These are phyloP conservation scores for Rhagophthalmus giganteus DNA, from an alignment of 2,888 invertebrate species.

Conservation along the genomic window DNA sequence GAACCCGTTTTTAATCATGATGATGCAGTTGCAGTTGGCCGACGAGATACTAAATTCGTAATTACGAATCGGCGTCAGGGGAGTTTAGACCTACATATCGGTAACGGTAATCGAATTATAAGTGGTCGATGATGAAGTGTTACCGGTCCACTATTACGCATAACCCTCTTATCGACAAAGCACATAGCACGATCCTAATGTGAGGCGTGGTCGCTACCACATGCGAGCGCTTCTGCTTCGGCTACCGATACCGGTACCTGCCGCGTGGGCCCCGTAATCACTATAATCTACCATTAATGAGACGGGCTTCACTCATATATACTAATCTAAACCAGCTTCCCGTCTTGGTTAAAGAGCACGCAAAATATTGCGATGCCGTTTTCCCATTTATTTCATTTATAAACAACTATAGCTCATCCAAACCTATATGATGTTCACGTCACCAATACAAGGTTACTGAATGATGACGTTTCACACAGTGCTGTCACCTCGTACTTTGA, in stretches of 20 bases:
- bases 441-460: too few species aligned
- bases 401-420: too few species aligned
- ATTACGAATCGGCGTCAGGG: too few species aligned
- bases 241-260: constrained; percentile 34
- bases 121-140: constrained; percentile 6
- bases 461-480: too few species aligned
- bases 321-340: constrained; percentile 37
- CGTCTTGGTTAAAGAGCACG: constrained; percentile 22
- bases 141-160: constrained; percentile 18
- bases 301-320: constrained; percentile 47
- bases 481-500: too few species aligned
- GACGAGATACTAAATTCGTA: too few species aligned
- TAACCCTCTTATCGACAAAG: constrained; percentile 34
- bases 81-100: too few species aligned
- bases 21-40: too few species aligned
- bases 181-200: constrained; percentile 41
- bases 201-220: constrained; percentile 42
- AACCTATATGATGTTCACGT: too few species aligned
- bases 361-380: background rate
- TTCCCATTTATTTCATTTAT: background rate
- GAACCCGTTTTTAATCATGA: too few species aligned
- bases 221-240: constrained; percentile 31
- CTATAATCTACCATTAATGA: constrained; percentile 50
- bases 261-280: constrained; percentile 49
- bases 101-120: constrained; percentile 13